phyloP scores from a whole-genome alignment of 2,797 vertebrate species.

The Labeo calbasu region DNA sequence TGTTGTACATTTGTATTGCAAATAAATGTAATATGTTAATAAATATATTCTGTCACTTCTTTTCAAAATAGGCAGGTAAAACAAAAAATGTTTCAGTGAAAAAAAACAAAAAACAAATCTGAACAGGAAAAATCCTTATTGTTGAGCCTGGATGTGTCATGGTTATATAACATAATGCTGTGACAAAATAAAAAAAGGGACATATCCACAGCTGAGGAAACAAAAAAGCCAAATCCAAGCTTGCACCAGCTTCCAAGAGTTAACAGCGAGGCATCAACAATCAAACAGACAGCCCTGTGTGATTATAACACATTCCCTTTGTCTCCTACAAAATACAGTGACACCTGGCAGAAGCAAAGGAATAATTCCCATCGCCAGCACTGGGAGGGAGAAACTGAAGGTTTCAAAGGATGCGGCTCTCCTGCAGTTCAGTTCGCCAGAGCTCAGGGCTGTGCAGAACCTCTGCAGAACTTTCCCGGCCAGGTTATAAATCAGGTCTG shows the following conservation, averaged over 20 bases:
- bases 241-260: slow-evolving; percentile 22
- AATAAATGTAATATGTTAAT: neutral
- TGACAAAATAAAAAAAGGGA: neutral
- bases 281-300: neutral
- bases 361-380: neutral
- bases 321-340: slow-evolving; percentile 25
- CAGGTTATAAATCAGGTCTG: slow-evolving; percentile 31
- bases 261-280: slow-evolving; percentile 7
- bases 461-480: slow-evolving; percentile 28
- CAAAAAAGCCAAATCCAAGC: slow-evolving; percentile 18
- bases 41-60: neutral
- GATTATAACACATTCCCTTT: slow-evolving; percentile 25
- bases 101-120: neutral
- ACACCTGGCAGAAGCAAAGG: neutral
- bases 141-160: neutral
- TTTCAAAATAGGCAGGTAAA: neutral
- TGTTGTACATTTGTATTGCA: neutral
- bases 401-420: neutral
- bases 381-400: neutral
- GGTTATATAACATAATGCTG: neutral
- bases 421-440: neutral
- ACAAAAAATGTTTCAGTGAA: neutral
- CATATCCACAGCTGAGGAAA: slow-evolving; percentile 47
- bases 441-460: neutral
- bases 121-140: neutral